Evolutionary conservation across 2,113 vertebrate species (phyloP), one percentile per base, ranked within the genome.

Genomic region (Willisornis vidua): DNA sequence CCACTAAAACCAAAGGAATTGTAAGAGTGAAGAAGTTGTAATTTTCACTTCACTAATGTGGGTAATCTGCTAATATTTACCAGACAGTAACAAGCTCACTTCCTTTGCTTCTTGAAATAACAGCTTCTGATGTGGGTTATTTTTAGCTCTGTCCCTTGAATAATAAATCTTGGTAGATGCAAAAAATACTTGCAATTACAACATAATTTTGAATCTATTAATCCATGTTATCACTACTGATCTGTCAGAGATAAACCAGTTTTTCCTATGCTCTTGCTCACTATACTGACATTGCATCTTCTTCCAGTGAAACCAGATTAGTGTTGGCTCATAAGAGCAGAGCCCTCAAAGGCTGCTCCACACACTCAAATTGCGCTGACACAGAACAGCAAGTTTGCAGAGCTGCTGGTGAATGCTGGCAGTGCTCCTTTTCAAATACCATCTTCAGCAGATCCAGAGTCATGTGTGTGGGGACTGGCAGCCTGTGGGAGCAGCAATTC

Each of bases 361-460:
- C 35, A 7, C 79, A 20, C 91, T 93, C 80, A 13, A 57, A 78
- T 78, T 92, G 91, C 1, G 24, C 94, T 95, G 96, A 90, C 73
- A 31, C 73, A 52, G 76, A 87, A 4, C 83, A 59, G 93, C 54
- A 9, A 10, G 67, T 88, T 75, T 77, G 87, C 33, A 28, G 86
- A 81, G 86, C 94, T 81, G 86, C 86, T 52, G 90, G 78, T 88
- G 88, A 77, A 17, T 35, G 90, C 93, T 96, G 93, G 94, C 94
- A 95, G 68, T 3, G 1, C 23, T 81, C 72, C 83, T 93, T 81
- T 43, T n/a, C 80, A 85, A 72, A 93, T 89, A 52, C 94, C 93
- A 75, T 87, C 83, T 75, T 79, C 24, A 94, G 86, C 86, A 86
- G 83, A 59, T 31, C 65, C 68, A 25, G 85, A 74, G 90, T 93